Base-by-base conservation (phyloP, 2,888 invertebrate genomes). In the Gastrophysa polygoni region DNA sequence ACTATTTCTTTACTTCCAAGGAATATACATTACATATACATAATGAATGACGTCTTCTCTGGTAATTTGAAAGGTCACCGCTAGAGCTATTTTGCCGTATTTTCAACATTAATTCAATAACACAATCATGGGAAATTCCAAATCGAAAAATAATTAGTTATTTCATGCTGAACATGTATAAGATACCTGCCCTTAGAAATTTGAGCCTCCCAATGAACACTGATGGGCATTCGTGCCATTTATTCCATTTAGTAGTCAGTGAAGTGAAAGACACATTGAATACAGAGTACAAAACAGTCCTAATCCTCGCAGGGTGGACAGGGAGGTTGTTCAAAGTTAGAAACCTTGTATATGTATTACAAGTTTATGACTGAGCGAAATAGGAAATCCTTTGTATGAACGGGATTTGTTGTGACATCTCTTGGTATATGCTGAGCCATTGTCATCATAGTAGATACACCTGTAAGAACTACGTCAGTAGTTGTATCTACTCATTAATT, bases 281-380 rank as follows among this genome's bases (percentile, higher is more conserved):
- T 54, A 43, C 44, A 44, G 54, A 54, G 43, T 54, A 43, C 44
- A 44, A 38, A 52, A 54, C 44, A 43, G 24, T 21, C 50, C 28
- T 59, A 52, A 59, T 59, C 58, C 47, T 24, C 18, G 34, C 24
- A 38, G 61, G 57, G 28, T 29, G 48, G 52, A 46, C 51, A 20
- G 17, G n/a, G 46, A 47, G 55, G 49, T 24, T 47, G 56, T 56
- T 34, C 55, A 20, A 51, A 52, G 57, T 61, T 56, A 61, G 57
- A 54, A 60, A 60, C 60, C 34, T 29, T 29, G 50, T n/a, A n/a
- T n/a, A n/a, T 60, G 63, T 63, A 59, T 46, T 63, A 63, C 59
- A 57, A 63, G 58, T 59, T 63, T 63, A 63, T 54, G 59, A 52
- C 54, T 28, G 38, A 44, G 28, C 32, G 10, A 38, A 54, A 52